These are phyloP conservation scores for Electrona antarctica DNA, from an alignment of 2,113 vertebrate species.

Conservation along the genomic window DNA sequence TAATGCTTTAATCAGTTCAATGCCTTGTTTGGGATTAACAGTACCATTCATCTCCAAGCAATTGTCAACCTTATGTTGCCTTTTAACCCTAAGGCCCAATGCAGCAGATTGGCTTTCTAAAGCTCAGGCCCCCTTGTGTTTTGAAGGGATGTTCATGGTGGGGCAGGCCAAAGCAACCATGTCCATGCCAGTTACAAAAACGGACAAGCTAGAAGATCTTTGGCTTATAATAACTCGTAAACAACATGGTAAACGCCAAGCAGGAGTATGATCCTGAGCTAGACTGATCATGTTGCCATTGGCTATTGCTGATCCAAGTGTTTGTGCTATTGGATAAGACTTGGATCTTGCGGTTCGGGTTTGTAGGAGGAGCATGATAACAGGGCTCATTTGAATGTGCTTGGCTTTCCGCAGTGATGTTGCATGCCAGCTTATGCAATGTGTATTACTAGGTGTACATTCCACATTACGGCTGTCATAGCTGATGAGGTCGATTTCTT, in stretches of 20 bases:
- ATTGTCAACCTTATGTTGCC: slow-evolving; percentile 63
- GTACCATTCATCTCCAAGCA: slow-evolving; percentile 39
- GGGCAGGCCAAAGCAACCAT: slow-evolving; percentile 49
- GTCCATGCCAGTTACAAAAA: slow-evolving; percentile 60
- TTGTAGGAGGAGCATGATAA: slow-evolving; percentile 55
- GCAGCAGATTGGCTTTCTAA: slow-evolving; percentile 55
- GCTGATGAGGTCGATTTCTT: slow-evolving; percentile 41
- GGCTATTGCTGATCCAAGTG: slow-evolving; percentile 56
- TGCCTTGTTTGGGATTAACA: slow-evolving; percentile 40
- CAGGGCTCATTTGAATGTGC: slow-evolving; percentile 55
- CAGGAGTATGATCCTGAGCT: slow-evolving; percentile 27
- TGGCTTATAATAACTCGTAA: slow-evolving; percentile 57
- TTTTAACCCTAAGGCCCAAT: slow-evolving; percentile 53
- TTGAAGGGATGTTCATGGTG: slow-evolving; percentile 45
- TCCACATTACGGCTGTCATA: slow-evolving; percentile 59
- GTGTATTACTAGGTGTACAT: slow-evolving; percentile 36
- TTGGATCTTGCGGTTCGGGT: slow-evolving; percentile 34
- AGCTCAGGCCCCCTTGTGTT: slow-evolving; percentile 40
- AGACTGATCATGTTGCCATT: slow-evolving; percentile 32
- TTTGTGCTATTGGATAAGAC: slow-evolving; percentile 49
- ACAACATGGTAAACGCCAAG: slow-evolving; percentile 62
- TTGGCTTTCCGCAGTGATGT: slow-evolving; percentile 41
- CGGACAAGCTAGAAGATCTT: slow-evolving; percentile 51
- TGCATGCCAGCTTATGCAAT: slow-evolving; percentile 54
- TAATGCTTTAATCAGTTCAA: slow-evolving; percentile 62